Percentiles rank a stretch among this genome's conserved stretches.
These are phyloP conservation scores for Drosophila insularis DNA, from an alignment of 1,140 invertebrate genomes.

Conservation along the genomic window DNA sequence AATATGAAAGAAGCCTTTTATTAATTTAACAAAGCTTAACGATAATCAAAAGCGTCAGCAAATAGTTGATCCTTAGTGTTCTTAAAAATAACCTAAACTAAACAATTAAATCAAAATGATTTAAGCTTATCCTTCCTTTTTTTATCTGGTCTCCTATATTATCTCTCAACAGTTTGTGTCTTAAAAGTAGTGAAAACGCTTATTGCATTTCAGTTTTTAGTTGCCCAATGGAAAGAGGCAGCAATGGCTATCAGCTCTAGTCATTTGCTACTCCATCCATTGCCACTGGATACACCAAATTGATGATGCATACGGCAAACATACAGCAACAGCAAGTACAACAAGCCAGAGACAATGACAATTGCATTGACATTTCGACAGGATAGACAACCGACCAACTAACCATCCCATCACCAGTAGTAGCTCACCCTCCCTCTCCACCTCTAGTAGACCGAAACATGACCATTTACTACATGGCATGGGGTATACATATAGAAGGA, in stretches of 20 bases:
- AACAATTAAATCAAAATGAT: no score
- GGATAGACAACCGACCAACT: slow-evolving; percentile 34
- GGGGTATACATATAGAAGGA: neutral
- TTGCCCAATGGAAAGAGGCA: slow-evolving; percentile 37
- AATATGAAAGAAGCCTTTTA: no score
- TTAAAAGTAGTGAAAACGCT: slow-evolving; percentile 55
- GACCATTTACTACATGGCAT: slow-evolving; percentile 61
- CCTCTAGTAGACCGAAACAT: slow-evolving; percentile 73
- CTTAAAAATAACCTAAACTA: no score
- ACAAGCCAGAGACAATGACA: slow-evolving; percentile 51
- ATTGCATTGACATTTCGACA: slow-evolving; percentile 77
- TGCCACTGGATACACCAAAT: slow-evolving; percentile 52
- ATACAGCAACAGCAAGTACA: slow-evolving; percentile 39
- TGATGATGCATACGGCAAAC: slow-evolving; percentile 75
- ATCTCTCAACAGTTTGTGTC: slow-evolving; percentile 9
- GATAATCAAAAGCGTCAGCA: no score
- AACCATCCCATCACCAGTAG: neutral
- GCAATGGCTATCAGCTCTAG: slow-evolving; percentile 23
- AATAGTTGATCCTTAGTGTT: no score
- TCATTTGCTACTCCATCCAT: neutral
- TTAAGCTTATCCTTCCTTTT: no score
- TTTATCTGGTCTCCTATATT: no score
- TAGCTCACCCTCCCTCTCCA: slow-evolving; percentile 2
- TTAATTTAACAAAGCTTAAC: no score
- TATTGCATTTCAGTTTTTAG: slow-evolving; percentile 64